Evolutionary conservation across 2,888 invertebrate species (phyloP).

Genomic region (Acleris holmiana): DNA sequence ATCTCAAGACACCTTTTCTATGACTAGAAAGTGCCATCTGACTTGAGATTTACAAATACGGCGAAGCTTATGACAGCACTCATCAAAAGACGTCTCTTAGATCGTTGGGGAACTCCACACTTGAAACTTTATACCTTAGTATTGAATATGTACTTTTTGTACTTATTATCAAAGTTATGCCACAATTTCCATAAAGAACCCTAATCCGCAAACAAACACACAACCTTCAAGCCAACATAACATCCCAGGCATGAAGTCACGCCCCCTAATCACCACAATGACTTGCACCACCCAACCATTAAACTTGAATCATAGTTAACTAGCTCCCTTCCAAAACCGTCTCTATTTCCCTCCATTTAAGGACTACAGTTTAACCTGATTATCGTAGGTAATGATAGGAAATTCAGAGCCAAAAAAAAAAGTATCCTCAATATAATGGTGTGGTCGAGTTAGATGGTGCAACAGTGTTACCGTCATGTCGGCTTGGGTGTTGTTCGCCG

Average conservation of each 20-base stretch:
- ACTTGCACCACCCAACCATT: conserved; percentile 18
- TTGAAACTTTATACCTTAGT: too few species aligned
- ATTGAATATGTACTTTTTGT: background rate
- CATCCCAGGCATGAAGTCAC: conserved; percentile 2
- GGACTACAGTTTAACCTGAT: conserved; percentile 6
- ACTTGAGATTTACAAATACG: too few species aligned
- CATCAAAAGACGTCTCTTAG: too few species aligned
- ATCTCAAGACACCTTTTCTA: too few species aligned
- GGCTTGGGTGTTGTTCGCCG: conserved; percentile 44
- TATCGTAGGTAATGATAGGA: conserved; percentile 32
- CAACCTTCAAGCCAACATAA: conserved; percentile 23
- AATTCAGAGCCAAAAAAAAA: conserved; percentile 37
- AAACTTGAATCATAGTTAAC: conserved; percentile 15
- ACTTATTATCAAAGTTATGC: background rate
- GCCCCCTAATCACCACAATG: conserved; percentile 17
- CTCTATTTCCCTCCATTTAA: conserved; percentile 1
- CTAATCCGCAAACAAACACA: background rate
- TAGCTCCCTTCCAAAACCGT: conserved; percentile 6
- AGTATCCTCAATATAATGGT: conserved; percentile 47
- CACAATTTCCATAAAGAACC: background rate
- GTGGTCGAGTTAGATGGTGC: conserved; percentile 20
- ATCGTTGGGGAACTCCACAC: too few species aligned
- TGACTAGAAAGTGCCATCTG: too few species aligned
- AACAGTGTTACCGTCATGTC: conserved; percentile 26
- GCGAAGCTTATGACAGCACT: too few species aligned